Base-by-base conservation (phyloP, 2,888 invertebrate species). In the Chrysomela aeneicollis region DNA sequence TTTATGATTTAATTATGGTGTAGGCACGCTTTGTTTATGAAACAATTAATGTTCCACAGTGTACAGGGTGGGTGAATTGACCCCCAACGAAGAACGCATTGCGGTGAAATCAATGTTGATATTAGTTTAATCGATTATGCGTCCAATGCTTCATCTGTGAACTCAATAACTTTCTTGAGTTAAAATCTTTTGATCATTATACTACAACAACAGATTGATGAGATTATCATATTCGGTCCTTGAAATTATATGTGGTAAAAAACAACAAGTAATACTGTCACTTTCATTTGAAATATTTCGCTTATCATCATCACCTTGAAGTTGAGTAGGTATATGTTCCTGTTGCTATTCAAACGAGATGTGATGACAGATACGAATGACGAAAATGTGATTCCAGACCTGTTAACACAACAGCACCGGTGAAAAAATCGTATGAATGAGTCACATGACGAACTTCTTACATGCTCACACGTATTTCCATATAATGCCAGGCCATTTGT, bases 1-100 rank as follows among this genome's bases (percentile, higher is more conserved):
- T 47, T 42, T n/a, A 57, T 47, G 42, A 46, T 57, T 57, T 57
- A 10, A 22, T 12, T 57, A 21, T 47, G 9, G 17, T 21, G 57
- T 57, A 46, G 57, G 57, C 26, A 46, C 30, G 17, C 6, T 15
- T 6, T 47, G 17, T 37, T 57, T 47, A 57, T 22, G 46, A 42
- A 22, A 57, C 46, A 10, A 22, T 57, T 9, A 26, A 57, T 42
- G 42, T 42, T 42, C n/a, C 42, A 15, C 15, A 15, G 4, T 15
- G 3, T 42, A 42, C n/a, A 42, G 42, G 42, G 42, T 42, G 42
- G 42, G 42, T 42, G n/a, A 15, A 42, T 42, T 42, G 42, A 15
- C 42, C 42, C 42, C 42, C 42, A 42, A 42, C 42, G 42, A 2
- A 10, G 42, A 42, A 35, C 1, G n/a, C n/a, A n/a, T n/a, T n/a